Evolutionary conservation across 2,888 invertebrate genomes (phyloP).

Genomic region (Flexamia atlantica): DNA sequence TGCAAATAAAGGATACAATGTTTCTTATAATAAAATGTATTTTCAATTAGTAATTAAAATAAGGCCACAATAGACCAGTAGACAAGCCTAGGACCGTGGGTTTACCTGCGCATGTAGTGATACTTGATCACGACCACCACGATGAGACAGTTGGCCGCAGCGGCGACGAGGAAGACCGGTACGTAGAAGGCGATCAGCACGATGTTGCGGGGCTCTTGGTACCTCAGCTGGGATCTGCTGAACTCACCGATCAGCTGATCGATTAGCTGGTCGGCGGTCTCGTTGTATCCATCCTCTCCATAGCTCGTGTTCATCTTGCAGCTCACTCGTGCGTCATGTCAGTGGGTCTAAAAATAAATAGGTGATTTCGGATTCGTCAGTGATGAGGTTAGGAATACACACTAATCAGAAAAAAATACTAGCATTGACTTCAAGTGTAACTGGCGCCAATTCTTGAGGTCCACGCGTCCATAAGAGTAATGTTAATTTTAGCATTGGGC

Average conservation of each 20-base stretch:
- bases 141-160: slow-evolving; percentile 81
- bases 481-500: too few species aligned
- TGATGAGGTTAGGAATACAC: too few species aligned
- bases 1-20: too few species aligned
- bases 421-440: too few species aligned
- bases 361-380: too few species aligned
- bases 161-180: slow-evolving; percentile 80
- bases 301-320: slow-evolving; percentile 17
- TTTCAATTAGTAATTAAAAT: too few species aligned
- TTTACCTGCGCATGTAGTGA: slow-evolving; percentile 83
- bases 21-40: too few species aligned
- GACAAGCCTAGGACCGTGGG: slow-evolving; percentile 62
- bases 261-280: slow-evolving; percentile 51
- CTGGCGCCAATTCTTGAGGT: too few species aligned
- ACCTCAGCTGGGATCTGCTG: slow-evolving; percentile 62
- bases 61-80: too few species aligned
- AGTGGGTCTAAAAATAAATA: too few species aligned
- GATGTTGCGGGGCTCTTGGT: slow-evolving; percentile 63
- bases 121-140: slow-evolving; percentile 83
- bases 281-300: background rate
- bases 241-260: slow-evolving; percentile 65
- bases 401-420: too few species aligned
- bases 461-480: too few species aligned
- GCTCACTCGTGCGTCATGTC: background rate
- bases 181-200: slow-evolving; percentile 81